phyloP scores from a whole-genome alignment of 2,888 invertebrate genomes.

The Criorhina ranunculi region DNA sequence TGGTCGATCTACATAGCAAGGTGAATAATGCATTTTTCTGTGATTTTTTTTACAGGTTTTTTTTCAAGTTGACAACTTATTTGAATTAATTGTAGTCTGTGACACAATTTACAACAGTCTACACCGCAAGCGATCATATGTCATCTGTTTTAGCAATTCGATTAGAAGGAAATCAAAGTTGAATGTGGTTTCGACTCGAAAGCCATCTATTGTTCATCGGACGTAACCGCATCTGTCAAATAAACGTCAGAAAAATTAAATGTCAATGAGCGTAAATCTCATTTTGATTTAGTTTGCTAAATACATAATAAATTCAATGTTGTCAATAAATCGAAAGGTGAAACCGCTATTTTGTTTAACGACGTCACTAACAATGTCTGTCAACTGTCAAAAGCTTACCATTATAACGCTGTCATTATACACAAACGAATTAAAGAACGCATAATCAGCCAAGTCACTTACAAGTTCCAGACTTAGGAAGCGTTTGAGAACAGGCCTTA shows the following conservation, averaged over 20 bases:
- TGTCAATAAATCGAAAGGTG: too few relatives aligned
- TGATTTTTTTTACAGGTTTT: not conserved
- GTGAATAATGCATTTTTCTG: not conserved
- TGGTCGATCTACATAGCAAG: not conserved
- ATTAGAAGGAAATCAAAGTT: constrained; percentile 31
- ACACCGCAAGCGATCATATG: not conserved
- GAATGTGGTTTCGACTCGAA: constrained; percentile 23
- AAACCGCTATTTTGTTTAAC: too few relatives aligned
- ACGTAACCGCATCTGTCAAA: constrained; percentile 34
- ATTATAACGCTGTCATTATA: too few relatives aligned
- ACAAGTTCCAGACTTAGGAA: too few relatives aligned
- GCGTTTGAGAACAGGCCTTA: too few relatives aligned
- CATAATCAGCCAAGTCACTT: too few relatives aligned
- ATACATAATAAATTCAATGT: constrained; percentile 3
- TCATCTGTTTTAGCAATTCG: not conserved
- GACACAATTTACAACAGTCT: constrained; percentile 15
- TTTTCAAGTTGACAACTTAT: too few relatives aligned
- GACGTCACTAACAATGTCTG: too few relatives aligned
- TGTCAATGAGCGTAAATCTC: not conserved
- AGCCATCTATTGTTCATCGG: constrained; percentile 15
- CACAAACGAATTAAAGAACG: too few relatives aligned
- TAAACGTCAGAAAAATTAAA: constrained; percentile 21
- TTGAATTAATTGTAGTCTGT: not conserved
- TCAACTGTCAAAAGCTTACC: too few relatives aligned
- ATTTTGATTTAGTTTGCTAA: not conserved